These are phyloP conservation scores for Nomia melanderi DNA, from an alignment of 1,140 invertebrate genomes.

Conservation along the genomic window DNA sequence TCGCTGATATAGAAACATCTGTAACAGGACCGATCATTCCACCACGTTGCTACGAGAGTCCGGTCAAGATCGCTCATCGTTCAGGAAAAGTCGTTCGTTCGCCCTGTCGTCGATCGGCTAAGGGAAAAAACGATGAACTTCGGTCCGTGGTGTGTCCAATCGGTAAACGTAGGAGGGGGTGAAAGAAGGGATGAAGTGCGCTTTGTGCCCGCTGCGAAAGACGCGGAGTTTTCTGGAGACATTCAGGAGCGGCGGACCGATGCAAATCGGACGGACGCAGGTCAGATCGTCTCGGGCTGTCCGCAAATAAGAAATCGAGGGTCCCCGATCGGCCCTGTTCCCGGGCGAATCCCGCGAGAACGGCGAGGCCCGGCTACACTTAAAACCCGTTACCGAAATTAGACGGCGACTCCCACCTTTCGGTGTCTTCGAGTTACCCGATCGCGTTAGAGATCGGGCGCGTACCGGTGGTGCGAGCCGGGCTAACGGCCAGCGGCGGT, in stretches of 20 bases:
- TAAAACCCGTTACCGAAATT: neutral
- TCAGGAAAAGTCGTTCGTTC: no score
- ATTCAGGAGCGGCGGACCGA: slow-evolving; percentile 61
- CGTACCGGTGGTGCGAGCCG: neutral
- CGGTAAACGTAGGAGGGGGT: slow-evolving; percentile 28
- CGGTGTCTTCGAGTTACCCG: neutral
- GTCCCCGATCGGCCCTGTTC: neutral
- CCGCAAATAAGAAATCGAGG: slow-evolving; percentile 38
- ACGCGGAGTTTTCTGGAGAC: slow-evolving; percentile 35
- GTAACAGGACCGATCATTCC: no score
- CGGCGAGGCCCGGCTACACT: neutral
- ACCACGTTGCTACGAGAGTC: no score
- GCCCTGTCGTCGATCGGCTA: no score
- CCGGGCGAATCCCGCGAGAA: neutral
- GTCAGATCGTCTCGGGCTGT: slow-evolving; percentile 18
- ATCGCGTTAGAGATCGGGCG: neutral
- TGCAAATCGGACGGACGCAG: slow-evolving; percentile 59
- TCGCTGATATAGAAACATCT: neutral
- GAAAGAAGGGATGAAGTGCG: slow-evolving; percentile 17
- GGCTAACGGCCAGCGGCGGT: neutral
- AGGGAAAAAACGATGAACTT: neutral
- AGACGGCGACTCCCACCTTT: neutral
- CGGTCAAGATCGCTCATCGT: no score
- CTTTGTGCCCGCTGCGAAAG: slow-evolving; percentile 26
- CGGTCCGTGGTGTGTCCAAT: slow-evolving; percentile 40